These are phyloP conservation scores for Oryzias woworae DNA, from an alignment of 2,113 vertebrate species.

Conservation along the genomic window DNA sequence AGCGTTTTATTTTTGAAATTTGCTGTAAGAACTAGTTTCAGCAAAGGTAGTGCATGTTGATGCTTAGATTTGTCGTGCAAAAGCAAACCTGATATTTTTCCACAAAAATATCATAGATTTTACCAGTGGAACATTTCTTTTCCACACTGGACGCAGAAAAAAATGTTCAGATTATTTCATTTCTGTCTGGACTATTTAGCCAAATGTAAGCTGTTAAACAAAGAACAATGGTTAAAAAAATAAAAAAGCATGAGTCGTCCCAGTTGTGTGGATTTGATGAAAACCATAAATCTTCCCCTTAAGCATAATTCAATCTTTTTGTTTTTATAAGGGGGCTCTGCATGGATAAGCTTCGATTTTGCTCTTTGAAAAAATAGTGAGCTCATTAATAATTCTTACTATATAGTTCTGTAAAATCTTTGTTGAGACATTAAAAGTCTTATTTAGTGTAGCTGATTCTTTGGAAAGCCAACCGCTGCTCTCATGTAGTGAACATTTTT, in stretches of 20 bases:
- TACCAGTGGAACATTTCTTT: too few species aligned
- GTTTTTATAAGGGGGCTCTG: not conserved
- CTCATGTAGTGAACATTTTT: not conserved
- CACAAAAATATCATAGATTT: too few species aligned
- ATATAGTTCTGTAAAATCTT: not conserved
- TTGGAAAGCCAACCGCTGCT: not conserved
- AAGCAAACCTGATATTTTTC: too few species aligned
- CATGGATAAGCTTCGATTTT: slow-evolving; percentile 10
- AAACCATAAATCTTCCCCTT: not conserved
- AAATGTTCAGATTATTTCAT: not conserved
- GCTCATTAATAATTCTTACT: slow-evolving; percentile 3
- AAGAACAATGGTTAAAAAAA: not conserved
- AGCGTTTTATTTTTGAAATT: too few species aligned
- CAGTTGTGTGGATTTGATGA: not conserved
- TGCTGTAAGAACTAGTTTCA: not conserved
- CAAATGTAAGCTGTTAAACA: not conserved
- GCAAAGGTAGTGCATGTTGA: not conserved
- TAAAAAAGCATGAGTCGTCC: not conserved
- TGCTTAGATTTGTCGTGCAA: not conserved
- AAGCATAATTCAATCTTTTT: not conserved
- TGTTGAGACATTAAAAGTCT: not conserved
- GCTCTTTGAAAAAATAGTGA: slow-evolving; percentile 14
- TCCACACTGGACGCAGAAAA: too few species aligned
- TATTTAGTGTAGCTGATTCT: not conserved
- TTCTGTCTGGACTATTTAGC: not conserved